phyloP scores from a whole-genome alignment of 2,113 vertebrate species.

The Bubo blakistoni region DNA sequence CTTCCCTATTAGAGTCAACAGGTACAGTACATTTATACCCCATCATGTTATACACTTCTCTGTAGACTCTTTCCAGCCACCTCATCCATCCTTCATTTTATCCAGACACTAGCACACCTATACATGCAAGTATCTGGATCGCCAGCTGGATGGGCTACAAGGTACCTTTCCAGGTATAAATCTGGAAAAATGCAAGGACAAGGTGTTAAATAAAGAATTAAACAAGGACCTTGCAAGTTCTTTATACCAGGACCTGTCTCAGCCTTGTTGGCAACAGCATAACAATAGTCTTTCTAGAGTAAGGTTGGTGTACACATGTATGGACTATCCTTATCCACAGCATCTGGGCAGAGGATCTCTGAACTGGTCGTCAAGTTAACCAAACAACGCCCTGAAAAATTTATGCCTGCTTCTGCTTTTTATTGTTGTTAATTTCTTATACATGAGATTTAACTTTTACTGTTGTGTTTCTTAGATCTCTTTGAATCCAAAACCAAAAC shows the following conservation, averaged over 20 bases:
- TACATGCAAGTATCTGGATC: neutral
- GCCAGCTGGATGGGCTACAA: neutral
- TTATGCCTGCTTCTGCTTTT: neutral
- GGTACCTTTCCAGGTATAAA: neutral
- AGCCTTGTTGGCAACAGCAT: neutral
- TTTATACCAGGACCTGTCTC: neutral
- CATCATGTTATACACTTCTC: fast-evolving
- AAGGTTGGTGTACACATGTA: neutral
- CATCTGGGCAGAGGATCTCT: neutral
- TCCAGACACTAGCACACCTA: neutral
- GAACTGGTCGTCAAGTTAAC: neutral
- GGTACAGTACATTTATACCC: neutral
- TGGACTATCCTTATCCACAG: neutral
- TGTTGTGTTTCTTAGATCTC: neutral
- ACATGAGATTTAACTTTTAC: neutral
- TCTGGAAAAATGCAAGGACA: neutral
- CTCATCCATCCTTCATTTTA: neutral
- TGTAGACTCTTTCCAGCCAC: neutral
- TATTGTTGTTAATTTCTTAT: neutral
- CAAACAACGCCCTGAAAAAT: neutral
- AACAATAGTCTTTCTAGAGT: neutral
- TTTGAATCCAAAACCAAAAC: neutral
- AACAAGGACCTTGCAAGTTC: neutral
- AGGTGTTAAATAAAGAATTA: neutral
- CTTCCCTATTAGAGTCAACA: neutral